Evolutionary conservation across 2,113 vertebrate genomes (phyloP), one percentile per base, ranked within the genome.

Genomic region (Cettia cetti): DNA sequence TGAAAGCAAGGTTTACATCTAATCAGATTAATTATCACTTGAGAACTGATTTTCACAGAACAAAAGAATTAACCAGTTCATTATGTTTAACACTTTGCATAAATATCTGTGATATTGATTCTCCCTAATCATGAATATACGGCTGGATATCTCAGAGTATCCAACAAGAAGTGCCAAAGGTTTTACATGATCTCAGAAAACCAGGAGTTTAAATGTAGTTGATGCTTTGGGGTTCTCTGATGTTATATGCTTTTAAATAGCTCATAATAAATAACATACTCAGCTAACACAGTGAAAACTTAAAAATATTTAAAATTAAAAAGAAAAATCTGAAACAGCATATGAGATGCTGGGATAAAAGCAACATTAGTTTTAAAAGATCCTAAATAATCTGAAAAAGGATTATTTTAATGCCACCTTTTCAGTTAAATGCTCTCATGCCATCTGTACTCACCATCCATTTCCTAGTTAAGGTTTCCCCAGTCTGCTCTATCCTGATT

Each of bases 21-120:
- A 95, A 92, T 95, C 87, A 93, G 75, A 86, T 80, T 89, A 88
- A 84, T 86, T 64, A 89, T 75, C 77, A 87, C 54, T 78, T 95
- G 86, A 92, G 35, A 96, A 94, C 66, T 87, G 72, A 60, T 96
- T 95, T 95, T 96, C 93, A 85, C 31, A 85, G 91, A 86, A 91
- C 64, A 70, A 84, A 95, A 96, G 66, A 94, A 95, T 80, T 88
- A 95, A 65, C 4, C 22, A 44, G 54, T 93, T 96, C 88, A 80
- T 95, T 95, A 81, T 79, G 42, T 86, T 94, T 57, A 92, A 42
- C 44, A 82, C 23, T 63, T 75, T 15, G 15, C 1, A 2, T 19
- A 47, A 50, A 44, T 61, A 33, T 24, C 40, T 77, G 18, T 56
- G 26, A 57, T 66, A 65, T 2, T 19, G n/a, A 69, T 69, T 52